Conservation (phyloP, 2,888 invertebrate genomes). For the Carpatolechia fugitivella region DNA sequence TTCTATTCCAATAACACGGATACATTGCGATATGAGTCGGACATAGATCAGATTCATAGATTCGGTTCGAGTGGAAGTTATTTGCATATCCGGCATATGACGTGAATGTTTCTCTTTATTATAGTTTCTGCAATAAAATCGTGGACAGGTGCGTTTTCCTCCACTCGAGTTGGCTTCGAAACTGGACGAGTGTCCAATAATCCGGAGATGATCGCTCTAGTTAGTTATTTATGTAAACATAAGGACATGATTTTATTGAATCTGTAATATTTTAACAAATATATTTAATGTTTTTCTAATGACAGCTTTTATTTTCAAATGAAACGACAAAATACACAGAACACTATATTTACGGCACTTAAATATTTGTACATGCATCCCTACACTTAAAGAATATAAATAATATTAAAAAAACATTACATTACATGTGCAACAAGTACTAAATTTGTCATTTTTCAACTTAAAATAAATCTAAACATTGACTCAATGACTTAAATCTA, state of each 20-base stretch:
- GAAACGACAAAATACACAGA: constrained; percentile 23
- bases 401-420: constrained; percentile 21
- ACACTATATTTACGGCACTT: constrained; percentile 50
- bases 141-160: not conserved
- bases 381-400: constrained; percentile 24
- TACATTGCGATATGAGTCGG: too few relatives aligned
- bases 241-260: constrained; percentile 70
- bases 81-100: too few relatives aligned
- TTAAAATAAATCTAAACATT: constrained; percentile 34
- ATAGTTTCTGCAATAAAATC: too few relatives aligned
- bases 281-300: constrained; percentile 72
- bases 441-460: constrained; percentile 42
- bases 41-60: too few relatives aligned
- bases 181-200: constrained; percentile 33
- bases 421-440: not conserved
- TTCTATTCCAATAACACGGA: too few relatives aligned
- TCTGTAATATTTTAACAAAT: constrained; percentile 78
- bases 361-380: constrained; percentile 48
- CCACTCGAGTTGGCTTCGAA: constrained; percentile 34
- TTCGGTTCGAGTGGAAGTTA: too few relatives aligned
- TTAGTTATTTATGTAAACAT: constrained; percentile 39
- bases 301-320: constrained; percentile 26
- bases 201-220: constrained; percentile 26
- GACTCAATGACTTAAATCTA: constrained; percentile 26
- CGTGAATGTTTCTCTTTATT: too few relatives aligned